A percentile compares a stretch with the other conserved stretches of the same genome.
phyloP scores from a whole-genome alignment of 2,888 invertebrate genomes.

The Drosophila testacea region DNA sequence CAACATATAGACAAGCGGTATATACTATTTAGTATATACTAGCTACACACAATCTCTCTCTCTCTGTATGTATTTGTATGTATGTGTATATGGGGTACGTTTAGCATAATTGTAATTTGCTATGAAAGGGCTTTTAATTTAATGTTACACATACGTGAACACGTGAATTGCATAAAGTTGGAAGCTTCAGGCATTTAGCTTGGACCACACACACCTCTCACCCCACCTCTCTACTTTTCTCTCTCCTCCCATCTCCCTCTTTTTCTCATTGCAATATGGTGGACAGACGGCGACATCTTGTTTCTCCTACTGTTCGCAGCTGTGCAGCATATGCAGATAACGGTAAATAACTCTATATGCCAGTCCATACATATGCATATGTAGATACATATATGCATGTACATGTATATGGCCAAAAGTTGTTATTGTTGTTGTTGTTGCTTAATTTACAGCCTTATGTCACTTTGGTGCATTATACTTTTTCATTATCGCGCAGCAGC shows the following conservation, averaged over 20 bases:
- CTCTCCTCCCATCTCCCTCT: neutral
- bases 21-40: conserved; percentile 13
- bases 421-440: conserved; percentile 56
- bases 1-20: conserved; percentile 1
- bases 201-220: conserved; percentile 36
- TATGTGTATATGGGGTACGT: conserved; percentile 23
- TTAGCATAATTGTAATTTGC: conserved; percentile 75
- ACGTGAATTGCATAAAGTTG: conserved; percentile 32
- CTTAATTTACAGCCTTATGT: conserved; percentile 81
- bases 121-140: conserved; percentile 71
- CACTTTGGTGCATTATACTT: conserved; percentile 80
- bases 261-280: neutral
- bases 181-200: conserved; percentile 56
- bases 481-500: conserved; percentile 76
- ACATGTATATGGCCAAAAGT: conserved; percentile 40
- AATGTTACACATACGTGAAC: conserved; percentile 50
- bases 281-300: conserved; percentile 33
- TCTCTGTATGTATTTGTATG: neutral
- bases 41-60: neutral
- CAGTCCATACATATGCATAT: conserved; percentile 18
- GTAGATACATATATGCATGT: conserved; percentile 8
- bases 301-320: conserved; percentile 13
- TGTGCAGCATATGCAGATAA: conserved; percentile 74
- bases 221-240: neutral
- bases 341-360: conserved; percentile 68